A percentile compares a stretch with the other conserved stretches of the same genome.
Conservation (phyloP, 2,888 invertebrate species). For the Eutolmus rufibarbis region DNA sequence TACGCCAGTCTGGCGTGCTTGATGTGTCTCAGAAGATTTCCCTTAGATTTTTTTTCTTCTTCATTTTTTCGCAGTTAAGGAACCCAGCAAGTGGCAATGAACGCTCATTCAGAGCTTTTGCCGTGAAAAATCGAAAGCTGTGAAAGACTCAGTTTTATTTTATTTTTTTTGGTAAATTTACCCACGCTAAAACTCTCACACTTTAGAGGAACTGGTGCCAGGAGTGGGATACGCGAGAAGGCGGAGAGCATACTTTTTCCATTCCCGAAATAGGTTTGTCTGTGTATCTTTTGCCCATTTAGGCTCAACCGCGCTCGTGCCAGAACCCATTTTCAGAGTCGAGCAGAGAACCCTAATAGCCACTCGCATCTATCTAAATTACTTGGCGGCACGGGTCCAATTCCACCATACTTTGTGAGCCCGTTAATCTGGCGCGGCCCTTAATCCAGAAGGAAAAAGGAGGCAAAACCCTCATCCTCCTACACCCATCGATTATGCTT, state of each 20-base stretch:
- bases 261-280: neutral
- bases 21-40: neutral
- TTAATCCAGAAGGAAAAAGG: neutral
- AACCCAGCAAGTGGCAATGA: neutral
- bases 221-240: neutral
- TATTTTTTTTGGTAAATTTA: neutral
- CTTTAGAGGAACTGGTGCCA: neutral
- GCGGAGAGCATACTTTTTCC: neutral
- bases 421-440: neutral
- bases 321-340: neutral
- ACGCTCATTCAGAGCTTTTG: neutral
- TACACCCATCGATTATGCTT: neutral
- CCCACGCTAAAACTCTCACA: neutral
- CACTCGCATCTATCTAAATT: neutral
- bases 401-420: neutral
- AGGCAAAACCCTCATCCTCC: neutral
- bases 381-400: neutral
- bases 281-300: neutral
- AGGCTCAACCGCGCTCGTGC: neutral
- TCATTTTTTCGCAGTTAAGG: neutral
- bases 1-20: constrained; percentile 1
- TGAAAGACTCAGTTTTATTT: neutral
- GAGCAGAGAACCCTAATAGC: neutral
- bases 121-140: neutral
- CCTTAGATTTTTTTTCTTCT: neutral